A percentile compares a stretch with the other conserved stretches of the same genome.
These are phyloP conservation scores for Cinclus mexicanus DNA, from an alignment of 2,113 vertebrate species.

Conservation along the genomic window DNA sequence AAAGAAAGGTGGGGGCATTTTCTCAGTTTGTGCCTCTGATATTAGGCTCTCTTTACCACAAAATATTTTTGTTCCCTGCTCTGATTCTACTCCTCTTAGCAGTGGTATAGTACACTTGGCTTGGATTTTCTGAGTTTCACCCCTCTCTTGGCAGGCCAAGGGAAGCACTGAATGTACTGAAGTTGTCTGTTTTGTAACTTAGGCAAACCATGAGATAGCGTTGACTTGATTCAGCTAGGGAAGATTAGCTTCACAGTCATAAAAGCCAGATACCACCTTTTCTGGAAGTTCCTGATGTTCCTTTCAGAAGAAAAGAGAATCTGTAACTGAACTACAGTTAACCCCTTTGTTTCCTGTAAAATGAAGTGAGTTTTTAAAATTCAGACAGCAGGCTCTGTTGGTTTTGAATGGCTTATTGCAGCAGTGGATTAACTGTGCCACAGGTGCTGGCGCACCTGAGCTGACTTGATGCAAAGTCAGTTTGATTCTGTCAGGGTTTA, in stretches of 20 bases:
- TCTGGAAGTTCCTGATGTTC: not conserved
- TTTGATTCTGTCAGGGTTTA: slow-evolving; percentile 29
- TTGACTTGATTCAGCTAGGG: not conserved
- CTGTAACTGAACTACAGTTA: not conserved
- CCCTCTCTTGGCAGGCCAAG: not conserved
- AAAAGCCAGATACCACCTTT: slow-evolving; percentile 12
- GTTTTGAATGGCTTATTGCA: not conserved
- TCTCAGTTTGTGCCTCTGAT: not conserved
- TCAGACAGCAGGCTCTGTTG: not conserved
- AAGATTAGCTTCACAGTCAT: not conserved
- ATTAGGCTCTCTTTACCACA: not conserved
- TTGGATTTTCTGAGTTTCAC: not conserved
- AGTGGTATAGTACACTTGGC: not conserved
- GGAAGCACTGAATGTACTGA: not conserved
- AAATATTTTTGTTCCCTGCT: not conserved
- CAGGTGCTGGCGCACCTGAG: slow-evolving; percentile 27
- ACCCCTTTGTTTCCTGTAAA: not conserved
- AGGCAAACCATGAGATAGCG: slow-evolving; percentile 11
- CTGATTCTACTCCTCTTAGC: not conserved
- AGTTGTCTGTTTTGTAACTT: slow-evolving; percentile 15
- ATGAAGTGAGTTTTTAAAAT: not conserved
- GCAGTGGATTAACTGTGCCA: not conserved
- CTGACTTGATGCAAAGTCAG: not conserved
- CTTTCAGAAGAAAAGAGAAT: not conserved
- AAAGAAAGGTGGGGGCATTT: not conserved